phyloP scores from a whole-genome alignment of 2,888 invertebrate genomes.

The Tenthredo notha region DNA sequence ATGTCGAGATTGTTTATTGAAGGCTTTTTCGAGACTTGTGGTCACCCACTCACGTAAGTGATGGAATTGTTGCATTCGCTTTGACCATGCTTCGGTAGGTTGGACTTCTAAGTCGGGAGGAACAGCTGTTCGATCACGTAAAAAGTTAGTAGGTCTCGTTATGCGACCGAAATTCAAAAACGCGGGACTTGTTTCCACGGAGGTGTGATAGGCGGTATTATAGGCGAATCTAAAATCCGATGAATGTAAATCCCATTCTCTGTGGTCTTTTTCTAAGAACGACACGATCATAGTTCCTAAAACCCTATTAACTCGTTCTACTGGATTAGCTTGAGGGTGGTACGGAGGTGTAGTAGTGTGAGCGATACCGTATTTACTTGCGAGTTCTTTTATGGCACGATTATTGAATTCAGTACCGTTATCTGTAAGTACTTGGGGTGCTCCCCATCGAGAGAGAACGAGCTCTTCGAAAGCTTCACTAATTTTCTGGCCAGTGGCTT shows the following conservation, averaged over 20 bases:
- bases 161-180: slow-evolving; percentile 61
- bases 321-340: slow-evolving; percentile 61
- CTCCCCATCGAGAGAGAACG: too few relatives aligned
- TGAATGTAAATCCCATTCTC: slow-evolving; percentile 57
- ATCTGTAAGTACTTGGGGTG: too few relatives aligned
- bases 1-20: background rate
- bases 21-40: background rate
- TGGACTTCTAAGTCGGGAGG: too few relatives aligned
- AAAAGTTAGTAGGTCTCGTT: slow-evolving; percentile 55
- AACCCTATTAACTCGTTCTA: slow-evolving; percentile 58
- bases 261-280: slow-evolving; percentile 57
- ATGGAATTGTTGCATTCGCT: background rate
- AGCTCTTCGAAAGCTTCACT: slow-evolving; percentile 44
- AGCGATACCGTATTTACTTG: too few relatives aligned
- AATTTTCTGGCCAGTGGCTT: slow-evolving; percentile 56
- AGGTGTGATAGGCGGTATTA: slow-evolving; percentile 57
- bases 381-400: too few relatives aligned
- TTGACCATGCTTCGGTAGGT: background rate
- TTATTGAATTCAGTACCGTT: too few relatives aligned
- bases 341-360: too few relatives aligned
- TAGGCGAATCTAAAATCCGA: slow-evolving; percentile 56
- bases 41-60: background rate
- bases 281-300: background rate
- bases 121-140: background rate
- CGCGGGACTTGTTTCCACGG: too few relatives aligned